These are phyloP conservation scores for Zelleria hepariella DNA, from an alignment of 2,888 invertebrate species.

Conservation along the genomic window DNA sequence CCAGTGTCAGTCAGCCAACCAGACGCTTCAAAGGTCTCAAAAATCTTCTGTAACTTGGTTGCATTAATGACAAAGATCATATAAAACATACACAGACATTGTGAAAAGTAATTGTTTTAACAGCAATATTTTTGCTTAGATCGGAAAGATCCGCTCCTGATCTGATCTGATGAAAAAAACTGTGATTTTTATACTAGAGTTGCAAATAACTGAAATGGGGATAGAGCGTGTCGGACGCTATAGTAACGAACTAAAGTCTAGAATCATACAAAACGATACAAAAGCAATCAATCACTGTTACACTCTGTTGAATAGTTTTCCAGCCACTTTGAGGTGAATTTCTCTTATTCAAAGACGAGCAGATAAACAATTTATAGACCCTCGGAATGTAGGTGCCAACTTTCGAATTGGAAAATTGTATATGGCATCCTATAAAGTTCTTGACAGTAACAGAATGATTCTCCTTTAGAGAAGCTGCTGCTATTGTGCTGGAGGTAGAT, in stretches of 20 bases:
- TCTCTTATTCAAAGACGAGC: neutral
- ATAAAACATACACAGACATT: too few relatives aligned
- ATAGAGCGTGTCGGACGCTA: too few relatives aligned
- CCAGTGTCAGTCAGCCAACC: too few relatives aligned
- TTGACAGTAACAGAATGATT: slow-evolving; percentile 26
- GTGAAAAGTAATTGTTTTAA: too few relatives aligned
- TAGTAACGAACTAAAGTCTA: neutral
- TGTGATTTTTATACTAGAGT: too few relatives aligned
- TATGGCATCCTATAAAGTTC: slow-evolving; percentile 35
- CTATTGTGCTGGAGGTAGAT: neutral
- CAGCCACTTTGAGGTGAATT: neutral
- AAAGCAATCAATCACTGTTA: neutral
- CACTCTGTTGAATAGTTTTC: neutral
- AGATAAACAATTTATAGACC: neutral
- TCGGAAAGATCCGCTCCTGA: too few relatives aligned
- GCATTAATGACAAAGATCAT: too few relatives aligned
- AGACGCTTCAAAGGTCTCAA: too few relatives aligned
- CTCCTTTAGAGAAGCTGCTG: slow-evolving; percentile 1
- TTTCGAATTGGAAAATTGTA: slow-evolving; percentile 40
- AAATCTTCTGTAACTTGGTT: too few relatives aligned
- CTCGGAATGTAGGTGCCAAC: slow-evolving; percentile 26
- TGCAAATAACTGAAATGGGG: too few relatives aligned
- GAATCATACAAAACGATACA: neutral
- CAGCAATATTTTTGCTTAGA: too few relatives aligned
- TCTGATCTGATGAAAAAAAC: too few relatives aligned